These are phyloP conservation scores for Ictalurus punctatus DNA, from an alignment of 2,113 vertebrate genomes.

Conservation along the genomic window DNA sequence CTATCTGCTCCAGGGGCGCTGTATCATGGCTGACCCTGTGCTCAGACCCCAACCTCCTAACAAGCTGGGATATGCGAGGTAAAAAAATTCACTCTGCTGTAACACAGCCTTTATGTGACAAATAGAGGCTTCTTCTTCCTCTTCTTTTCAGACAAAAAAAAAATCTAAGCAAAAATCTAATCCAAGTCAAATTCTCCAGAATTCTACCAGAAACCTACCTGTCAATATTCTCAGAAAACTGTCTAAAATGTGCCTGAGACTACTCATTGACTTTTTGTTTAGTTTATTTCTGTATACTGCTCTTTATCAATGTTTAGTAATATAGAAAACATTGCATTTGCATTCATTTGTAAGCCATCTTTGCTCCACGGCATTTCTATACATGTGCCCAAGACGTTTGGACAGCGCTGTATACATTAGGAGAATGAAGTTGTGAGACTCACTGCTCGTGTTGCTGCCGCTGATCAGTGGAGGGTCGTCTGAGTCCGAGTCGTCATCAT, in stretches of 20 bases:
- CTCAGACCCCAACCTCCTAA: too few species aligned
- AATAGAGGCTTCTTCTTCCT: too few species aligned
- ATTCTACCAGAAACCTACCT: background rate
- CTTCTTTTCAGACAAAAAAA: background rate
- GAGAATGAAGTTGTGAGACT: constrained; percentile 67
- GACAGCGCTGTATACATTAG: background rate
- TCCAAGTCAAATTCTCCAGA: background rate
- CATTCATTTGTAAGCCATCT: background rate
- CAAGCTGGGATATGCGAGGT: too few species aligned
- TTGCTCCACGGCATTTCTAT: background rate
- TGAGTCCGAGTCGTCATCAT: constrained; percentile 92
- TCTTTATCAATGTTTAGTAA: background rate
- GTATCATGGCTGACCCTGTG: too few species aligned
- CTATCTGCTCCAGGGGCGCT: too few species aligned
- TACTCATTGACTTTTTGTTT: background rate
- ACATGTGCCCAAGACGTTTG: background rate
- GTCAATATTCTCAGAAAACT: background rate
- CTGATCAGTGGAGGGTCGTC: constrained; percentile 87
- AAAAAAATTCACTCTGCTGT: too few species aligned
- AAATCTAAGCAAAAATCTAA: background rate
- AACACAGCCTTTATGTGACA: too few species aligned
- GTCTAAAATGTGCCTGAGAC: background rate
- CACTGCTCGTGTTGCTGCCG: constrained; percentile 84
- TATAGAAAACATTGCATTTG: background rate
- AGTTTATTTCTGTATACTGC: background rate